A percentile compares a stretch with the other conserved stretches of the same genome.
These are phyloP conservation scores for Melinopterus prodromus DNA, from an alignment of 2,888 invertebrate species.

Conservation along the genomic window DNA sequence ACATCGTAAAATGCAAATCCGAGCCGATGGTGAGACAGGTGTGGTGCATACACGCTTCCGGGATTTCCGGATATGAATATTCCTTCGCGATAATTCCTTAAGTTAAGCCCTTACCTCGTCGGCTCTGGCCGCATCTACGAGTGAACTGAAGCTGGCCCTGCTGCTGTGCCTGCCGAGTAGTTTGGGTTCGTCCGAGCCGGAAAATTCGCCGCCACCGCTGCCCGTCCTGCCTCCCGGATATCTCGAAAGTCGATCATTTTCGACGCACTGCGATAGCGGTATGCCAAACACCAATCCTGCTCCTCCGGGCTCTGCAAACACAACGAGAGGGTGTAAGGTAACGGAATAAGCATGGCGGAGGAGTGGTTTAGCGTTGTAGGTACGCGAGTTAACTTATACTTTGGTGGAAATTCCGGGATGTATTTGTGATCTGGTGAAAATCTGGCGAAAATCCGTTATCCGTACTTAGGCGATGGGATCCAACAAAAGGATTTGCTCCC, in stretches of 20 bases:
- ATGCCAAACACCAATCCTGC: slow-evolving; percentile 82
- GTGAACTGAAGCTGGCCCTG: slow-evolving; percentile 77
- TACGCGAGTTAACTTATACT: neutral
- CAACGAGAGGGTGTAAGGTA: neutral
- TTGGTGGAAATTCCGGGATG: too few species aligned
- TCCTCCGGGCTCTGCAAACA: slow-evolving; percentile 45
- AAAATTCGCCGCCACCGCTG: slow-evolving; percentile 49
- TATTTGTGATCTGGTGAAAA: too few species aligned
- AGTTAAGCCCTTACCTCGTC: slow-evolving; percentile 65
- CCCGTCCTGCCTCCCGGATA: slow-evolving; percentile 54
- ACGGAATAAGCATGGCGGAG: neutral
- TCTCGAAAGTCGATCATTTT: slow-evolving; percentile 73
- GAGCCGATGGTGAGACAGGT: neutral
- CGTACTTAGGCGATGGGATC: too few species aligned
- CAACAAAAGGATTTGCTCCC: neutral
- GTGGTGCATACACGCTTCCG: neutral
- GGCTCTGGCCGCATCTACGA: slow-evolving; percentile 65
- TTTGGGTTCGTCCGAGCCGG: slow-evolving; percentile 56
- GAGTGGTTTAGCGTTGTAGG: neutral
- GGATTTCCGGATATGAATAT: slow-evolving; percentile 7
- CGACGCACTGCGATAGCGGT: slow-evolving; percentile 83
- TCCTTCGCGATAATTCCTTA: neutral
- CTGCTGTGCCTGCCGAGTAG: slow-evolving; percentile 62
- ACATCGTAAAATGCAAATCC: too few species aligned
- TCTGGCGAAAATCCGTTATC: too few species aligned